Percentiles rank a stretch among this genome's conserved stretches.
These are phyloP conservation scores for Nothoprocta perdicaria DNA, from an alignment of 2,113 vertebrate genomes.

Conservation along the genomic window DNA sequence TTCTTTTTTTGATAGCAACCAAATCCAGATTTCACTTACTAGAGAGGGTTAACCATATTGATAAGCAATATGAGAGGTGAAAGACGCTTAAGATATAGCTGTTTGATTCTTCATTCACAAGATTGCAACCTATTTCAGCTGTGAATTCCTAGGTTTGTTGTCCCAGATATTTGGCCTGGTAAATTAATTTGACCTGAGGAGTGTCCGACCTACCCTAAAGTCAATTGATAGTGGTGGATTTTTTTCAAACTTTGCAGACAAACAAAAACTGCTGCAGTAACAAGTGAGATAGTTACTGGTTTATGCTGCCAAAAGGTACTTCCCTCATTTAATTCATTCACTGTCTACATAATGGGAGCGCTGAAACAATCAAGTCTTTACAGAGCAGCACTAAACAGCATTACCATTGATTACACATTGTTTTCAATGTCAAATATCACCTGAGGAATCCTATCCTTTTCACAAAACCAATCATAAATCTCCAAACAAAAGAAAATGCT, in stretches of 20 bases:
- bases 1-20: background rate
- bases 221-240: background rate
- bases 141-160: background rate
- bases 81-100: background rate
- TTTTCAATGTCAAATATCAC: background rate
- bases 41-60: background rate
- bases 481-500: background rate
- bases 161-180: background rate
- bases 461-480: background rate
- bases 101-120: background rate
- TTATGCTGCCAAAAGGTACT: background rate
- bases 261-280: background rate
- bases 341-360: background rate
- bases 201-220: background rate
- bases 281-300: background rate
- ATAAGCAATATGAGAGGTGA: background rate
- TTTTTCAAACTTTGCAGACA: background rate
- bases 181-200: background rate
- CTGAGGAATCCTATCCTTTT: background rate
- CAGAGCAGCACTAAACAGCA: fast-evolving
- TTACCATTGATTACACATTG: background rate
- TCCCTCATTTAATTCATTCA: background rate
- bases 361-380: background rate
- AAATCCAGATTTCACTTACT: background rate
- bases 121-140: background rate